Conservation (phyloP, 2,797 vertebrate genomes). For the Pelochelys cantorii region DNA sequence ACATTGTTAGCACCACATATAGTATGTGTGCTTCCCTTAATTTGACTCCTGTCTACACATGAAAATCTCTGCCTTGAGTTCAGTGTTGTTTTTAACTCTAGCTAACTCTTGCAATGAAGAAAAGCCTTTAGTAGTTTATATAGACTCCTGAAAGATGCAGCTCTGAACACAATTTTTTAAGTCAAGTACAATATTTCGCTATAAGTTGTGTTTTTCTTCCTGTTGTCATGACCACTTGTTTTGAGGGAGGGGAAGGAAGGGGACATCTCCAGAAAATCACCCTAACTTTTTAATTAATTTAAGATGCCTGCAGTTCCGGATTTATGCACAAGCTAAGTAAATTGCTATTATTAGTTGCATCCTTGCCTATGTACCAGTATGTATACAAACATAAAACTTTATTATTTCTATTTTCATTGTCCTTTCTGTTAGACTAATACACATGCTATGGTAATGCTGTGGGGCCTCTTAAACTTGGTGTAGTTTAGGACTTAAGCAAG, state of each 20-base stretch:
- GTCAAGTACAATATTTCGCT: neutral
- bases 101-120: neutral
- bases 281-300: neutral
- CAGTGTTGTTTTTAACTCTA: neutral
- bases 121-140: neutral
- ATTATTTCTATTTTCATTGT: too few species aligned
- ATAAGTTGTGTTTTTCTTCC: neutral
- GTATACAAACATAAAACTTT: too few species aligned
- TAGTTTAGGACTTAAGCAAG: too few species aligned
- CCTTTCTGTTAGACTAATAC: too few species aligned
- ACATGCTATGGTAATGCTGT: too few species aligned
- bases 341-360: too few species aligned
- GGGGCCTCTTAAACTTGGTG: too few species aligned
- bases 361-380: too few species aligned
- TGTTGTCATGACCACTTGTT: neutral
- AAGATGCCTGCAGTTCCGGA: too few species aligned
- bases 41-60: accelerated
- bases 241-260: neutral
- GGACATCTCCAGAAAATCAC: neutral
- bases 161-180: neutral
- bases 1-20: accelerated
- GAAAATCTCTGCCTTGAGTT: neutral
- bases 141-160: neutral
- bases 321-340: too few species aligned
- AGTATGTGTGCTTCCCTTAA: neutral